phyloP scores from a whole-genome alignment of 1,140 invertebrate species.

The Aphelenchoides fujianensis region DNA sequence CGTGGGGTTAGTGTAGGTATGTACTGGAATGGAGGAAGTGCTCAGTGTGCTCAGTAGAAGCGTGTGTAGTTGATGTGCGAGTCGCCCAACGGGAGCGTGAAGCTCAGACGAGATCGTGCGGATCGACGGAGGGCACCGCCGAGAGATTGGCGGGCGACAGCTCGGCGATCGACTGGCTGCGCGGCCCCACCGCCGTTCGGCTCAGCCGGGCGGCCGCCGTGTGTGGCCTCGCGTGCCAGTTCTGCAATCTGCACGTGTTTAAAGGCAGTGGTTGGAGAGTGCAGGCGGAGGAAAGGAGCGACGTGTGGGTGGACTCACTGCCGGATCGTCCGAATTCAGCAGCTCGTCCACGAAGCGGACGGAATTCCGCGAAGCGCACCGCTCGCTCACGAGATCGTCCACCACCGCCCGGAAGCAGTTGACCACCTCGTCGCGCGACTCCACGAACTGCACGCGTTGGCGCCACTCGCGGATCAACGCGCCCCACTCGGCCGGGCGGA shows the following conservation, averaged over 20 bases:
- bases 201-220: slow-evolving; percentile 11
- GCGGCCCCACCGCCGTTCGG: not conserved
- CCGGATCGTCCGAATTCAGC: not conserved
- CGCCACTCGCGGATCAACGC: slow-evolving; percentile 35
- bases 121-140: slow-evolving; percentile 21
- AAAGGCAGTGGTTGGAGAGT: too few species aligned
- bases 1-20: too few species aligned
- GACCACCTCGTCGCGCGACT: slow-evolving; percentile 34
- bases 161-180: slow-evolving; percentile 28
- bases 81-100: slow-evolving; percentile 6
- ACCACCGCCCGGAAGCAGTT: slow-evolving; percentile 6
- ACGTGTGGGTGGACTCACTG: too few species aligned
- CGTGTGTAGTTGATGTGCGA: slow-evolving; percentile 26
- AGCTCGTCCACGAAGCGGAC: not conserved
- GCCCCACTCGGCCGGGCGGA: slow-evolving; percentile 38
- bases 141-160: slow-evolving; percentile 26
- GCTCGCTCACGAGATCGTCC: slow-evolving; percentile 8
- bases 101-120: slow-evolving; percentile 29
- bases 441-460: slow-evolving; percentile 14
- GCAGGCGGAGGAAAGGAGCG: slow-evolving; percentile 8
- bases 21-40: too few species aligned
- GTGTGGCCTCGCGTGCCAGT: slow-evolving; percentile 9
- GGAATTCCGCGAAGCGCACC: not conserved
- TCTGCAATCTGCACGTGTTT: slow-evolving; percentile 27
- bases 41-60: slow-evolving; percentile 29